phyloP scores from a whole-genome alignment of 2,113 vertebrate species.

The Diadophis punctatus region DNA sequence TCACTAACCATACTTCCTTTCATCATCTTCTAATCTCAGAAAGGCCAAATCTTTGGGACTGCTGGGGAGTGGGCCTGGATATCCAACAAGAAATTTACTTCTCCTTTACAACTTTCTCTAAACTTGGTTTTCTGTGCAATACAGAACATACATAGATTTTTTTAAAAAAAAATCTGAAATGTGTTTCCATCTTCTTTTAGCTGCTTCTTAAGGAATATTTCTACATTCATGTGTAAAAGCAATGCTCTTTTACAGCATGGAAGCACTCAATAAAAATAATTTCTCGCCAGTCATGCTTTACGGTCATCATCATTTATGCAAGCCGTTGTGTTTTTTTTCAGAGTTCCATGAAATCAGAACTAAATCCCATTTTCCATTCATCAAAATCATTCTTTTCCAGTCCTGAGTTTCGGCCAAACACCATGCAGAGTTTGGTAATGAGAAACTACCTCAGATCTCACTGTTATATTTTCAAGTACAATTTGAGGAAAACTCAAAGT shows the following conservation, averaged over 20 bases:
- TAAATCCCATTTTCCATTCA: constrained; percentile 2
- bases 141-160: not conserved
- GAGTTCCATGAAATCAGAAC: not conserved
- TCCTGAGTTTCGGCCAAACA: not conserved
- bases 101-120: not conserved
- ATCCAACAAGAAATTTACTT: not conserved
- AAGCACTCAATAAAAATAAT: not conserved
- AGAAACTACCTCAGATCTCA: not conserved
- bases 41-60: not conserved
- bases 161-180: not conserved
- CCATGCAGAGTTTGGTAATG: not conserved
- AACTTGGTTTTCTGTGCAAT: not conserved
- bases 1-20: not conserved
- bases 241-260: not conserved
- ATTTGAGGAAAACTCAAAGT: not conserved
- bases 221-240: not conserved
- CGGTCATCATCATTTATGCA: not conserved
- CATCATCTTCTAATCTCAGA: not conserved
- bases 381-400: constrained; percentile 11
- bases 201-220: not conserved
- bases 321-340: not conserved
- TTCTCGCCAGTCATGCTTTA: not conserved
- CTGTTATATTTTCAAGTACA: not conserved
- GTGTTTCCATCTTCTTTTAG: not conserved
- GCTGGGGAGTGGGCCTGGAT: not conserved